Evolutionary conservation across 2,113 vertebrate genomes (phyloP), one percentile per base, ranked within the genome.

Genomic region (Podiceps cristatus): DNA sequence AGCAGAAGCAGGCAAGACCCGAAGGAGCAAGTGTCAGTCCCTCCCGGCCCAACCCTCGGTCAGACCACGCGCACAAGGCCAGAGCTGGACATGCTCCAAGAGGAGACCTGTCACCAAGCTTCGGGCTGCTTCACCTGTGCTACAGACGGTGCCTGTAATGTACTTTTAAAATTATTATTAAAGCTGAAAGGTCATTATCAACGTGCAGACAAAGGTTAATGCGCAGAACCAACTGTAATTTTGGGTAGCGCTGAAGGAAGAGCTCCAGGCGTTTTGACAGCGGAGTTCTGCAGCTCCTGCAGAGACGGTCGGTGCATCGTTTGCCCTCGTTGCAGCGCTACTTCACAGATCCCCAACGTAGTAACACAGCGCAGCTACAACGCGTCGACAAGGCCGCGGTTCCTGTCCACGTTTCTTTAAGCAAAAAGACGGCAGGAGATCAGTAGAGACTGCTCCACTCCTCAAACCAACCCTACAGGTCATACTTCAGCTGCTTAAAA

Each of bases 321-420:
- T 3, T 14, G 44, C 17, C 62, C 55, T 68, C 5, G 0, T 5
- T n/a, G 33, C 28, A 23, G 66, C 0, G 0, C 16, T 17, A 0
- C 11, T 71, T 67, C 49, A 49, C 79, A 45, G 20, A 9, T 67
- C 28, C 27, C 37, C 35, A 24, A 1, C 2, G 15, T 2, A 49
- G 19, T 20, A 72, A 64, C 50, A 55, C 9, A 7, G 18, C 0
- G 13, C 25, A 55, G 25, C 72, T 64, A 29, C 37, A 7, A 42
- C 5, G 0, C 63, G 49, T 18, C 33, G 9, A 22, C 9, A 18
- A 19, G n/a, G 45, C 25, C 24, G 6, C 1, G 4, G 8, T 19
- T 22, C 50, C 17, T 25, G 18, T 27, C 50, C 18, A 8, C 0
- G 2, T 13, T 67, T 31, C 47, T 28, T 44, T 6, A 35, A 63